Evolutionary conservation across 2,113 vertebrate genomes (phyloP).

Genomic region (Syrmaticus mikado): DNA sequence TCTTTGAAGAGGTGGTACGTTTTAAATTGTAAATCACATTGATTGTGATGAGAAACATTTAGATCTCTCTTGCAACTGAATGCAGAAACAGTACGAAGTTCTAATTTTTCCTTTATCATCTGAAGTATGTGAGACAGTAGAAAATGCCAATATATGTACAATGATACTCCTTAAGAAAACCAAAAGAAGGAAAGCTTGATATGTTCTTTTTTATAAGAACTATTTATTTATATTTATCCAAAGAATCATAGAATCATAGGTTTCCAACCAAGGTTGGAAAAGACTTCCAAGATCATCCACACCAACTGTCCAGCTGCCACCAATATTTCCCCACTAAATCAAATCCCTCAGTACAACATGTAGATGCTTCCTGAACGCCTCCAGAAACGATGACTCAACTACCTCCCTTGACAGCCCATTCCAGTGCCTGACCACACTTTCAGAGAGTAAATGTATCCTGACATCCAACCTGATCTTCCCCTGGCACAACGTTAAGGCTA

Average conservation of each 20-base stretch:
- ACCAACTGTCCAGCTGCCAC: too few relatives aligned
- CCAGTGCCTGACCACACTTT: too few relatives aligned
- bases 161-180: background rate
- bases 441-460: too few relatives aligned
- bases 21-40: conserved; percentile 45
- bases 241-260: background rate
- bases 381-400: too few relatives aligned
- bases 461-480: too few relatives aligned
- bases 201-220: background rate
- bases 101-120: background rate
- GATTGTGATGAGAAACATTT: conserved; percentile 8
- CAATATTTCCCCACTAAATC: too few relatives aligned
- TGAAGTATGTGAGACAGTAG: background rate
- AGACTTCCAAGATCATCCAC: too few relatives aligned
- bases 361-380: too few relatives aligned
- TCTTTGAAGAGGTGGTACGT: background rate
- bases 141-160: background rate
- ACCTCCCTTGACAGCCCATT: too few relatives aligned
- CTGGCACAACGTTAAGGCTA: too few relatives aligned
- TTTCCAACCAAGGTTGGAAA: background rate
- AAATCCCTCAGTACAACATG: too few relatives aligned
- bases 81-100: background rate
- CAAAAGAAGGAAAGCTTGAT: background rate
- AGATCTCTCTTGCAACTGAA: conserved; percentile 10
- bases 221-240: background rate